Evolutionary conservation across 1,140 invertebrate genomes (phyloP), one percentile per base, ranked within the genome.

Genomic region (Bombus superbus): DNA sequence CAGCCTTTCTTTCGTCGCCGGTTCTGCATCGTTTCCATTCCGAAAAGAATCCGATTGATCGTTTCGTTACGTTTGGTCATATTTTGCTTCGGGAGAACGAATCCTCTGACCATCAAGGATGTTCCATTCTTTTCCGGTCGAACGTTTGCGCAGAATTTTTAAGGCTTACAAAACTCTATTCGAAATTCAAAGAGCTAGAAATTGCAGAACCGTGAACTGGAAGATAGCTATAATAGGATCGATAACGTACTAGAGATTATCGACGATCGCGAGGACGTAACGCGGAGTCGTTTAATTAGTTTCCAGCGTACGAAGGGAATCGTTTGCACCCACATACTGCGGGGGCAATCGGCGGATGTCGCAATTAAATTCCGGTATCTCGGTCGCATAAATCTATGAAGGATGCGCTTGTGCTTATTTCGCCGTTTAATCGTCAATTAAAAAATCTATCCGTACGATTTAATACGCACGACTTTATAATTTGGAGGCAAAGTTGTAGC

Each of bases 1-100:
- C 81, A 53, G 77, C 78, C 85, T 80, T 69, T 85, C 87, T 88
- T 88, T 90, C 83, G 66, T 86, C 62, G 47, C 0, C 18, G 47
- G 6, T 53, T 22, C 47, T 22, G 22, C 66, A 35, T 86, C 81
- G 80, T 88, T 86, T 85, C 32, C 79, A 88, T 75, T 80, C 35
- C 64, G 15, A 38, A 75, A 77, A 38, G 64, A 68, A 62, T 68
- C 8, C 9, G 1, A 3, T 22, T 0, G 32, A 22, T 35, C 15
- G n/a, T 35, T 66, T 15, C 5, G 32, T 69, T 35, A 64, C 59
- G 11, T 11, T 62, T 62, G 59, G 10, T 1, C 28, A 0, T 10
- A n/a, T 62, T 62, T 62, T 4, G 3, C 1, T 62, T 13, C 10
- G 8, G 59, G 4, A n/a, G 11, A 62, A 62, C 47, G 59, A 62